Evolutionary conservation across 35 echinoderm and acorn worm genomes (phyloP).

Genomic region (Hemicentrotus pulcherrimus): DNA sequence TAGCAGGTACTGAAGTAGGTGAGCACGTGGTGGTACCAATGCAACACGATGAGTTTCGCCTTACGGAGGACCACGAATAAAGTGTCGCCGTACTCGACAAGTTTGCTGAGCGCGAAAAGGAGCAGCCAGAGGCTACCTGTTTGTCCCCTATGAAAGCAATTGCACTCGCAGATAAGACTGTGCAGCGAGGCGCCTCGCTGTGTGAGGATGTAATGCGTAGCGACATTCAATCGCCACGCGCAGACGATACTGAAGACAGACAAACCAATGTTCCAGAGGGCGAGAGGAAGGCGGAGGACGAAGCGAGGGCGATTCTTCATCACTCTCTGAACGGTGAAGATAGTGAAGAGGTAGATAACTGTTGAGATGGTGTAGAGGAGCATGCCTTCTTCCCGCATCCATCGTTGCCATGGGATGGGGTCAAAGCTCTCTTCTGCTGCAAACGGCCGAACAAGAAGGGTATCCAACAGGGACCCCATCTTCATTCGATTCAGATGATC

Average conservation of each 20-base stretch:
- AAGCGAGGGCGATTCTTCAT: slow-evolving; percentile 80
- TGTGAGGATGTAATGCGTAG: slow-evolving; percentile 53
- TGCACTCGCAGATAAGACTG: slow-evolving; percentile 65
- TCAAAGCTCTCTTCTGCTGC: slow-evolving; percentile 62
- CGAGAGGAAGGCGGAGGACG: slow-evolving; percentile 58
- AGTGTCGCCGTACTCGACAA: slow-evolving; percentile 88
- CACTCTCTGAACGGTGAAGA: slow-evolving; percentile 70
- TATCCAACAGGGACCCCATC: not conserved
- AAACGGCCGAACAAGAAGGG: not conserved
- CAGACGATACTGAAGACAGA: slow-evolving; percentile 78
- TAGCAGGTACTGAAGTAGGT: slow-evolving; percentile 37
- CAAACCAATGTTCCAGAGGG: slow-evolving; percentile 82
- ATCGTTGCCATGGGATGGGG: slow-evolving; percentile 52
- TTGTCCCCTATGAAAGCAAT: slow-evolving; percentile 67
- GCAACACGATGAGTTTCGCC: slow-evolving; percentile 89
- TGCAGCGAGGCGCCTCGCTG: slow-evolving; percentile 59
- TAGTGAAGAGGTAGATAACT: slow-evolving; percentile 63
- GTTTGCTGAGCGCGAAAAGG: slow-evolving; percentile 82
- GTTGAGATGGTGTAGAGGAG: slow-evolving; percentile 53
- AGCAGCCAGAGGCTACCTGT: slow-evolving; percentile 77
- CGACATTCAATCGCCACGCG: slow-evolving; percentile 57
- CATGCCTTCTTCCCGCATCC: slow-evolving; percentile 44
- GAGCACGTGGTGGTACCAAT: slow-evolving; percentile 91
- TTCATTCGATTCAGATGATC: not conserved
- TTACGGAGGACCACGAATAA: slow-evolving; percentile 90